Base-by-base conservation (phyloP, 2,113 vertebrate species). In the Corynorhinus townsendii region DNA sequence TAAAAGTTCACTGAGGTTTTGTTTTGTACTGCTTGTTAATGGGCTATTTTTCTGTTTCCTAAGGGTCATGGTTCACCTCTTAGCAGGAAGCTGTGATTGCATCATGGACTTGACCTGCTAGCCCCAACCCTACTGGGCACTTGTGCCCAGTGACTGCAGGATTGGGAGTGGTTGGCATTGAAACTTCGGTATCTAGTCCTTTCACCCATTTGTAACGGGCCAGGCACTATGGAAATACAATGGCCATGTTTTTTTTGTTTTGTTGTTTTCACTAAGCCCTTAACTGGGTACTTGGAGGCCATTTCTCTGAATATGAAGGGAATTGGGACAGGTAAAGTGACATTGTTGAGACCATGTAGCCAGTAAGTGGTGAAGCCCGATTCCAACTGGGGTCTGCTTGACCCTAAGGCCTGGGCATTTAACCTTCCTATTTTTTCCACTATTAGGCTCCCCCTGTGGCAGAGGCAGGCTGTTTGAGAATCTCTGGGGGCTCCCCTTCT, bases 1-100 rank as follows among this genome's bases (percentile, higher is more conserved):
- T 97, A 97, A 97, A 97, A 38, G 54, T 97, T 95, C 81, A 11
- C 93, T 0, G 7, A 94, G 90, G 95, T 97, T 97, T 93, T 96
- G 96, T 97, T 97, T 97, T 93, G 92, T 96, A 97, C 69, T 92
- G 59, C 75, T 95, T 93, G 89, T 79, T 93, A 68, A 77, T 95
- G 77, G 80, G 15, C 82, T 96, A 40, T 94, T 93, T 97, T 96
- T 93, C 82, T 38, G 28, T 87, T 96, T 94, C 81, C 76, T 93
- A 52, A 71, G 77, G 93, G 90, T 93, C 95, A 94, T 79, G 72
- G 94, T 97, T 97, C 92, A 86, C 66, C 56, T 93, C 22, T 7
- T 47, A 66, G 94, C 86, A 59, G 80, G 82, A 56, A 77, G 40
- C 45, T 73, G 12, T 33, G 87, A 73, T 89, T 96, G 84, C 90